Evolutionary conservation across 2,113 vertebrate species (phyloP).

Genomic region (Phoenicopterus ruber): DNA sequence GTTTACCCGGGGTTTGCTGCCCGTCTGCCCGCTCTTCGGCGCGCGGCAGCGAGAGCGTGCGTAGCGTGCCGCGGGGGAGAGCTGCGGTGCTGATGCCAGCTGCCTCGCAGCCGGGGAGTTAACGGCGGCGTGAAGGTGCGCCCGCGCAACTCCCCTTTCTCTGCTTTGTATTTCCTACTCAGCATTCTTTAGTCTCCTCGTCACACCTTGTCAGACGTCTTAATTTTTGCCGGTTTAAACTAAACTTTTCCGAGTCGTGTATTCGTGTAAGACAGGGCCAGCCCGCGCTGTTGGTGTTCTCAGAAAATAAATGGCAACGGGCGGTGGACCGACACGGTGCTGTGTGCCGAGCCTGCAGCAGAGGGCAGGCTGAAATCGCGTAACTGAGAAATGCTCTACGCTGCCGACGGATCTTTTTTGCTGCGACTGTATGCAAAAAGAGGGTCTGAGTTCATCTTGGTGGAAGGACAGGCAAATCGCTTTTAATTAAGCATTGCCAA

Average conservation of each 20-base stretch:
- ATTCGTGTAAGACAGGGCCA: accelerated
- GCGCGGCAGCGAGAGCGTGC: accelerated
- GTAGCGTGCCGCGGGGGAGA: accelerated
- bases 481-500: not conserved
- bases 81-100: accelerated
- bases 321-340: accelerated
- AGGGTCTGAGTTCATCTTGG: not conserved
- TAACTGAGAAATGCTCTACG: accelerated
- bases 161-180: not conserved
- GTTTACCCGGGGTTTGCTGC: not conserved
- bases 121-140: not conserved
- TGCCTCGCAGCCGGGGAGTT: accelerated
- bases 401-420: not conserved
- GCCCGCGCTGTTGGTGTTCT: accelerated
- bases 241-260: not conserved
- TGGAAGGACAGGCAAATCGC: not conserved
- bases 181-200: not conserved
- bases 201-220: not conserved
- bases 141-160: not conserved
- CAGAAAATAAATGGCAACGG: accelerated
- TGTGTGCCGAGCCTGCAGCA: not conserved
- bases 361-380: not conserved
- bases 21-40: accelerated
- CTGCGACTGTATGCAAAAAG: accelerated
- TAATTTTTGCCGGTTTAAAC: not conserved